Conservation (phyloP, 2,113 vertebrate species). For the Tetrao urogallus region DNA sequence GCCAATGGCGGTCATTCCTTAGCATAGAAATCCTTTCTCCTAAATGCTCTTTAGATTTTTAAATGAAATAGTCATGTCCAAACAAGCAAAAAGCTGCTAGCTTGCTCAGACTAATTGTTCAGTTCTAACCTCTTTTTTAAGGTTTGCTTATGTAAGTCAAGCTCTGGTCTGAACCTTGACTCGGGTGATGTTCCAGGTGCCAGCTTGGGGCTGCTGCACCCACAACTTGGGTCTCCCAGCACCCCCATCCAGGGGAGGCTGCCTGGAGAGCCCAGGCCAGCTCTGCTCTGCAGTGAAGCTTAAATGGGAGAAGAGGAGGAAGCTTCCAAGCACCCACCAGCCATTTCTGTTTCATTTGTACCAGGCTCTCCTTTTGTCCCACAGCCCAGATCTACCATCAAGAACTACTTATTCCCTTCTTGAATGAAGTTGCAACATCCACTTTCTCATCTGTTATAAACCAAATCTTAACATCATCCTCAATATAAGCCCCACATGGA, state of each 20-base stretch:
- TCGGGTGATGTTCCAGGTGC: fast-evolving
- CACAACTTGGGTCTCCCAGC: neutral
- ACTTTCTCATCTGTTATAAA: neutral
- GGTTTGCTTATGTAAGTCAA: neutral
- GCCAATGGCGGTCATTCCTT: neutral
- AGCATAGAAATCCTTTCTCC: neutral
- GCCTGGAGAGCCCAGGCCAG: neutral
- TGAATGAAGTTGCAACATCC: neutral
- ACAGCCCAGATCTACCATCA: neutral
- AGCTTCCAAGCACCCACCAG: neutral
- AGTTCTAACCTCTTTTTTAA: neutral
- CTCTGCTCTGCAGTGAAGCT: neutral
- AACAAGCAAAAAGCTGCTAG: neutral
- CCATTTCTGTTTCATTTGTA: neutral
- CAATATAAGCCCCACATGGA: neutral
- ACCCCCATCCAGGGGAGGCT: neutral
- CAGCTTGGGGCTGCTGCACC: neutral
- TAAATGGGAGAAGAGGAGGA: neutral
- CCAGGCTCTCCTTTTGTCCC: fast-evolving
- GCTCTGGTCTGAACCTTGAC: neutral
- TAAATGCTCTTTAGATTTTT: neutral
- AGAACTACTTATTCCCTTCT: neutral
- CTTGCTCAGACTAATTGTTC: neutral
- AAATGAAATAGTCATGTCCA: neutral
- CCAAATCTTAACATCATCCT: neutral